A percentile compares a stretch with the other conserved stretches of the same genome.
Evolutionary conservation across 64 coral and sea anemone genomes (phyloP).

Genomic region (Hydrozoanthus tunicans): DNA sequence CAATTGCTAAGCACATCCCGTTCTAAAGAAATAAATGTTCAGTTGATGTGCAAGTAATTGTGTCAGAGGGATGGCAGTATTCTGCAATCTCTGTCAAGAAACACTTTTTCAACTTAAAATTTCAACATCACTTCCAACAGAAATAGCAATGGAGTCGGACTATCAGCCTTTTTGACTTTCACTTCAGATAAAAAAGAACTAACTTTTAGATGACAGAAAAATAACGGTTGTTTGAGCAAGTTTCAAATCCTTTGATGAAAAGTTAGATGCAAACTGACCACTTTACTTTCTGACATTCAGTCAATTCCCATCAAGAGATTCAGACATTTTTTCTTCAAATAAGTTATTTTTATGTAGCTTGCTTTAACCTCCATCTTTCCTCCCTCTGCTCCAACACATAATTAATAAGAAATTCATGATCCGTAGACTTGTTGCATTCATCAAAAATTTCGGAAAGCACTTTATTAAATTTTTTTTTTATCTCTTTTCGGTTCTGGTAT

Average conservation of each 20-base stretch:
- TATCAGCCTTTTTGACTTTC: conserved; percentile 31
- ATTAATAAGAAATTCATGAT: conserved; percentile 21
- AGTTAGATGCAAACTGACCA: not conserved
- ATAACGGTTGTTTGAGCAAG: conserved; percentile 25
- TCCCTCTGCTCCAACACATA: conserved; percentile 16
- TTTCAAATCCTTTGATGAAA: conserved; percentile 23
- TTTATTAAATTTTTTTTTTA: conserved; percentile 56
- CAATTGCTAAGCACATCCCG: no score
- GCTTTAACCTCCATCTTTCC: conserved; percentile 39
- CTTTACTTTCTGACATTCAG: conserved; percentile 37
- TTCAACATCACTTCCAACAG: not conserved
- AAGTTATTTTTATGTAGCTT: conserved; percentile 26
- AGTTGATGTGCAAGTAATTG: not conserved
- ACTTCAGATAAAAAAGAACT: conserved; percentile 13
- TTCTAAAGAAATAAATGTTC: no score
- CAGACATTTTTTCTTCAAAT: not conserved
- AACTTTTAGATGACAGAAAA: conserved; percentile 18
- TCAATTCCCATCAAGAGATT: conserved; percentile 33
- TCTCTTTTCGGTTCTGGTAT: conserved; percentile 39
- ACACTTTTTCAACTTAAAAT: not conserved
- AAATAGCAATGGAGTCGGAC: not conserved
- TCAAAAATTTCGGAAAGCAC: conserved; percentile 28
- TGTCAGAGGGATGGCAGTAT: no score
- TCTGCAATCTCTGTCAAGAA: not conserved
- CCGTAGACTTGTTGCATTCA: conserved; percentile 34